Base-by-base conservation (phyloP, 2,797 vertebrate species). In the Siniperca scherzeri region DNA sequence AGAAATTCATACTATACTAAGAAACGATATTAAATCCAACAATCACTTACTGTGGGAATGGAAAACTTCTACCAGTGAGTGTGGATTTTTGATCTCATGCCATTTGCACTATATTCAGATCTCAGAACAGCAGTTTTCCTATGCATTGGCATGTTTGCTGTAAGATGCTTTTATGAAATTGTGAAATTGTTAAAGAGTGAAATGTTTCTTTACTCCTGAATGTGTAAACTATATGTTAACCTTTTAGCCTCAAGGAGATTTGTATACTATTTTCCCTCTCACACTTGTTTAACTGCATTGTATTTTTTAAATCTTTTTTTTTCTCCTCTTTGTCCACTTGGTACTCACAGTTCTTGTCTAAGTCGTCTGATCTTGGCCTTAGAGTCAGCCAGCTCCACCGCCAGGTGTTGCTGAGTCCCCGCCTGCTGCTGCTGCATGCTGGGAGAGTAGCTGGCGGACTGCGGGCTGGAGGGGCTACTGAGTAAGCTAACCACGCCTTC, bases 291-390 rank as follows among this genome's bases (percentile, higher is more conserved):
- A 19, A 48, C 8, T 21, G 5, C 1, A 33, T 21, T 44, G 0
- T 30, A 62, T 64, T 57, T 52, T 38, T 75, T 21, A 50, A 50
- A 27, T 27, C 27, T 27, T n/a, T 13, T n/a, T 27, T n/a, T 50
- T 13, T 36, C 52, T 14, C 50, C 50, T 4, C 8, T 36, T 9
- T 33, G 9, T 61, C 13, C 21, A n/a, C 19, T 22, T 14, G n/a
- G 17, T 69, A 97, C 98, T 98, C 94, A 98, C 97, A 98, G 94
- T 89, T 99, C 98, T 87, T 99, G 98, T 78, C 97, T 95, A 17
- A 98, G 96, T 80, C 97, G 92, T 89, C 98, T 96, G 90, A 98
- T 97, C 90, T 97, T 98, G 86, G 97, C 97, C 91, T 98, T 98
- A 64, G 96, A 97, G 84, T 98, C 98, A 13, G 97, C 98, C 53